These are phyloP conservation scores for Trachemys scripta DNA, from an alignment of 2,113 vertebrate genomes.

Conservation along the genomic window DNA sequence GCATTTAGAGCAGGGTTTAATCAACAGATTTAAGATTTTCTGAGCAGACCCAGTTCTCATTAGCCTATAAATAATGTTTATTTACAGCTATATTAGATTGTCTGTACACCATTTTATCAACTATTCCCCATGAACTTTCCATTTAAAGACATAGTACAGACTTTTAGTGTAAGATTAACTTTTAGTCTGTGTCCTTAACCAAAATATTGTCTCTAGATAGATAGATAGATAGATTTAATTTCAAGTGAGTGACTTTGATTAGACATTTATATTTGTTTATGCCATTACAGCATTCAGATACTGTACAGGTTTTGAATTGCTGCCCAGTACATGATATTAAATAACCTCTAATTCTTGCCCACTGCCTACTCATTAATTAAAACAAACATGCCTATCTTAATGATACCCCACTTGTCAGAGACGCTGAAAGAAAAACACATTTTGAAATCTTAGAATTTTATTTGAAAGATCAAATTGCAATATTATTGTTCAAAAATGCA, in stretches of 20 bases:
- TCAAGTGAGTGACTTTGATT: slow-evolving; percentile 64
- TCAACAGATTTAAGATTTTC: background rate
- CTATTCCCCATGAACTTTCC: background rate
- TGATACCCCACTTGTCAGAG: slow-evolving; percentile 68
- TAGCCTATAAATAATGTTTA: background rate
- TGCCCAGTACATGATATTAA: slow-evolving; percentile 76
- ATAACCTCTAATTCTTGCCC: slow-evolving; percentile 77
- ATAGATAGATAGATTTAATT: slow-evolving; percentile 29
- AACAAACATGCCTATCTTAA: slow-evolving; percentile 74
- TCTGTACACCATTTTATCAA: background rate
- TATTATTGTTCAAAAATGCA: slow-evolving; percentile 27
- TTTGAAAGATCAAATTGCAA: slow-evolving; percentile 34
- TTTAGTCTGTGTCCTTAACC: background rate
- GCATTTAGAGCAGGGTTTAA: background rate
- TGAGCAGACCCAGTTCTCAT: background rate
- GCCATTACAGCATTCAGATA: slow-evolving; percentile 59
- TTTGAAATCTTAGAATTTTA: slow-evolving; percentile 28
- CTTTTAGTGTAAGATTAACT: background rate
- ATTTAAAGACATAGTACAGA: background rate
- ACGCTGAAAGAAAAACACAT: slow-evolving; percentile 41
- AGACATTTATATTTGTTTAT: slow-evolving; percentile 71
- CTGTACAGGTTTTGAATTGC: slow-evolving; percentile 76
- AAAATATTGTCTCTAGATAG: background rate
- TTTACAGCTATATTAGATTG: background rate
- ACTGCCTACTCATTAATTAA: slow-evolving; percentile 73